Conservation (phyloP, 2,797 vertebrate species). For the Lepus oiostolus region DNA sequence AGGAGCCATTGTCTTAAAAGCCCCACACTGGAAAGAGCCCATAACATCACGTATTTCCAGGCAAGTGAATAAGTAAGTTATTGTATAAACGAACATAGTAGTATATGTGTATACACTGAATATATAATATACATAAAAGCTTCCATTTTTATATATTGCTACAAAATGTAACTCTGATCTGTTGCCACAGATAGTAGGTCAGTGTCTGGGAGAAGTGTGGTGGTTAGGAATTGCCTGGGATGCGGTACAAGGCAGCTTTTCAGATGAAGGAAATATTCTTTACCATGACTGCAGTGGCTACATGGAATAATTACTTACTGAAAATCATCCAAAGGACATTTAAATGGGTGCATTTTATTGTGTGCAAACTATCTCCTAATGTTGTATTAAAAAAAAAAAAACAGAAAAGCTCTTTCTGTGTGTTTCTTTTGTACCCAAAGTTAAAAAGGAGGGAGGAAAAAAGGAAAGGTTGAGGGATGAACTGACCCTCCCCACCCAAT, state of each 20-base stretch:
- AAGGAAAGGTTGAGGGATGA: not conserved
- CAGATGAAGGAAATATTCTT: not conserved
- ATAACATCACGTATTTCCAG: not conserved
- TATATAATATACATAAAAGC: not conserved
- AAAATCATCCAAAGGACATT: not conserved
- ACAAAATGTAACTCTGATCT: not conserved
- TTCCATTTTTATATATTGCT: not conserved
- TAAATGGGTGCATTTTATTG: not conserved
- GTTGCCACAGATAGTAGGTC: not conserved
- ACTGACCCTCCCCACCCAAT: not conserved
- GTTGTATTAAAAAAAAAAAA: not conserved
- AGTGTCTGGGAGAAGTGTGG: not conserved
- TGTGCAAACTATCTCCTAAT: not conserved
- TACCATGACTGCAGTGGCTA: not conserved
- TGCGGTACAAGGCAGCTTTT: not conserved
- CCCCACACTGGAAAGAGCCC: not conserved
- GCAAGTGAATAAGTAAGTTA: not conserved
- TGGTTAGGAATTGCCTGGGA: not conserved
- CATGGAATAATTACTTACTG: not conserved
- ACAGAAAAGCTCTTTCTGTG: not conserved
- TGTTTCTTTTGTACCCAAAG: conserved; percentile 21
- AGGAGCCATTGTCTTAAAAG: not conserved
- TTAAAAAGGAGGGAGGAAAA: not conserved
- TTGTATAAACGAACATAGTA: too few relatives aligned
- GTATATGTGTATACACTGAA: not conserved